Percentiles rank a stretch among this genome's conserved stretches.
phyloP scores from a whole-genome alignment of 2,113 vertebrate species.

The Rissa tridactyla region DNA sequence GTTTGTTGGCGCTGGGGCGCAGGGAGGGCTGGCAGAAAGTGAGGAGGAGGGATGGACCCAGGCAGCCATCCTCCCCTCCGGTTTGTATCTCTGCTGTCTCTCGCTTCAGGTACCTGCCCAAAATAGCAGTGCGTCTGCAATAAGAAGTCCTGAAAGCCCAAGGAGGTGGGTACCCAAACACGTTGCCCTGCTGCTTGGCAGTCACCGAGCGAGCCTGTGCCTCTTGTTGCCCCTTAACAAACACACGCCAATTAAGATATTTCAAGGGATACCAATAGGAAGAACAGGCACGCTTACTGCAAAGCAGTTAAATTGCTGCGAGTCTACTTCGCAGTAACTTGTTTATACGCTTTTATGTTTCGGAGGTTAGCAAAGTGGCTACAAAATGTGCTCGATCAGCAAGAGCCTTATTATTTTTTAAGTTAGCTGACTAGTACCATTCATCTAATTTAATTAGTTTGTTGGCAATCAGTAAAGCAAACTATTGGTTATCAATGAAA shows the following conservation, averaged over 20 bases:
- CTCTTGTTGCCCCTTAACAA: not conserved
- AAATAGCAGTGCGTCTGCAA: not conserved
- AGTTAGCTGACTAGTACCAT: not conserved
- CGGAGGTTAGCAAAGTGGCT: not conserved
- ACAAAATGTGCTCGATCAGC: not conserved
- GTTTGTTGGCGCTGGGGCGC: not conserved
- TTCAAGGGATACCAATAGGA: not conserved
- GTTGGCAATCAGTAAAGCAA: not conserved
- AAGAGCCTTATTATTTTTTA: not conserved
- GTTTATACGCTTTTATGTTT: not conserved
- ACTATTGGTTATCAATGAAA: not conserved
- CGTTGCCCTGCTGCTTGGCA: not conserved
- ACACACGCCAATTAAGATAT: not conserved
- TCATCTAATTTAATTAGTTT: not conserved
- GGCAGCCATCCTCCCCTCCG: no score
- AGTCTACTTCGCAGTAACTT: not conserved
- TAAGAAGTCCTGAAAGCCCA: not conserved
- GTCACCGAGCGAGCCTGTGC: rapidly evolving
- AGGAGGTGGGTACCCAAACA: not conserved
- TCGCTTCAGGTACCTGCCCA: not conserved
- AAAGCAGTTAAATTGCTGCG: not conserved
- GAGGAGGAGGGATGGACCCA: not conserved
- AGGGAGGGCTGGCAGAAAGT: not conserved
- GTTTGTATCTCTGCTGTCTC: not conserved
- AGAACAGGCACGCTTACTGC: not conserved